Evolutionary conservation across 2,113 vertebrate species (phyloP).

Genomic region (Procavia capensis): DNA sequence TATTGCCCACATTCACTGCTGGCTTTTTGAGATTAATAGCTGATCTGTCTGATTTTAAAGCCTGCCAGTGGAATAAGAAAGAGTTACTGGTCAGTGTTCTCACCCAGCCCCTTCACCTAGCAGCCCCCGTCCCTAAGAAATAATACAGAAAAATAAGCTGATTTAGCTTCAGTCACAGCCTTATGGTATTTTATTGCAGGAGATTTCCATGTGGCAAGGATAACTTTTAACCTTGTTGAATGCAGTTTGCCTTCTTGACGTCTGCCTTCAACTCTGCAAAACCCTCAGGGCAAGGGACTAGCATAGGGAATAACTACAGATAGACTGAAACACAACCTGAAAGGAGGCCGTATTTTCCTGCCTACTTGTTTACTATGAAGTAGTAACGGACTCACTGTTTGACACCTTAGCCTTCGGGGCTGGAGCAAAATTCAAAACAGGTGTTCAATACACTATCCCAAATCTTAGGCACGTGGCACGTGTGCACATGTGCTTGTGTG

Average conservation of each 20-base stretch:
- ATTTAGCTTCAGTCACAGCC: constrained; percentile 52
- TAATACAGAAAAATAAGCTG: constrained; percentile 74
- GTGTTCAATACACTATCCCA: neutral
- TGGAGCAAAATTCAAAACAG: constrained; percentile 55
- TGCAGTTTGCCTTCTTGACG: constrained; percentile 56
- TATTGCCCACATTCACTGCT: constrained; percentile 66
- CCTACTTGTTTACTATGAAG: constrained; percentile 30
- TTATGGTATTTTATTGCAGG: constrained; percentile 54
- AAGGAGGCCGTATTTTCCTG: constrained; percentile 12
- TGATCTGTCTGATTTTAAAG: constrained; percentile 75
- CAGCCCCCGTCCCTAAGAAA: constrained; percentile 44
- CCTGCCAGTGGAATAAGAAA: constrained; percentile 76
- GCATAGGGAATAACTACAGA: neutral
- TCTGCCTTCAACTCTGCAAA: constrained; percentile 57
- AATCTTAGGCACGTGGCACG: neutral
- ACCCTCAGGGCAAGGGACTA: constrained; percentile 27
- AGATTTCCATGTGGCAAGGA: constrained; percentile 76
- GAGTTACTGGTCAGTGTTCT: constrained; percentile 76
- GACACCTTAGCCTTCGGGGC: constrained; percentile 50
- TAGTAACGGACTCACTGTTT: constrained; percentile 44
- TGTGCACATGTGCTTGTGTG: too few species aligned
- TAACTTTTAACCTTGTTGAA: constrained; percentile 72
- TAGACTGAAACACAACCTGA: neutral
- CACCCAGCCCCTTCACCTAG: constrained; percentile 45
- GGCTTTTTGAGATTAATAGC: constrained; percentile 79